Evolutionary conservation across 2,113 vertebrate genomes (phyloP).

Genomic region (Chloropsis hardwickii): DNA sequence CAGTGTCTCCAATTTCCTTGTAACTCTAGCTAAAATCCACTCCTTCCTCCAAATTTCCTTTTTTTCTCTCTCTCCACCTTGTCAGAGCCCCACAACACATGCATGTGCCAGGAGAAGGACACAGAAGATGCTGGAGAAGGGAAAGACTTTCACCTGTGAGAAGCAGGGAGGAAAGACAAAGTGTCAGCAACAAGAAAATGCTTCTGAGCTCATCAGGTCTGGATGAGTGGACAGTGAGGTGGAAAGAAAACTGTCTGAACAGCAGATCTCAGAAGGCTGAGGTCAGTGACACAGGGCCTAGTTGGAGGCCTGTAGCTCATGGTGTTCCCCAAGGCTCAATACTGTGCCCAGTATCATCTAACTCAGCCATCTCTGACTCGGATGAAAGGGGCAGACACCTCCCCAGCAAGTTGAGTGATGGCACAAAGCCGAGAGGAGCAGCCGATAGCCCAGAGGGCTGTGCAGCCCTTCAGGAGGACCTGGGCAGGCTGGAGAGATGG

Average conservation of each 20-base stretch:
- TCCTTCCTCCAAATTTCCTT: neutral
- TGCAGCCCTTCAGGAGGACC: neutral
- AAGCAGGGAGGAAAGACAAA: neutral
- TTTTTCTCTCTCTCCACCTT: neutral
- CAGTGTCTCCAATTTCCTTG: neutral
- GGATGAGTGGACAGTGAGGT: neutral
- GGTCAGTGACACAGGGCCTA: neutral
- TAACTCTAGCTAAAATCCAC: neutral
- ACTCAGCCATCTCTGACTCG: neutral
- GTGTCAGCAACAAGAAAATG: neutral
- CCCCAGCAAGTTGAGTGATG: neutral
- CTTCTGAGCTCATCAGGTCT: neutral
- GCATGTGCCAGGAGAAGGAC: fast-evolving
- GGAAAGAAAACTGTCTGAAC: neutral
- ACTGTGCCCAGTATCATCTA: too few species aligned
- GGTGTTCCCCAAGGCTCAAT: neutral
- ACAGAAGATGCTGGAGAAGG: neutral
- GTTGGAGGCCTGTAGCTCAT: neutral
- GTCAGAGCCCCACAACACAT: neutral
- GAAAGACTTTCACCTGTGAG: neutral
- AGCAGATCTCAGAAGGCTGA: neutral
- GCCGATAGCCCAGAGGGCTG: neutral
- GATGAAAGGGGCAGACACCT: neutral
- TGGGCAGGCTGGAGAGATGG: neutral
- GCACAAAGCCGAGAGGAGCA: neutral